Evolutionary conservation across 2,888 invertebrate genomes (phyloP).

Genomic region (Quadroppia sp.): DNA sequence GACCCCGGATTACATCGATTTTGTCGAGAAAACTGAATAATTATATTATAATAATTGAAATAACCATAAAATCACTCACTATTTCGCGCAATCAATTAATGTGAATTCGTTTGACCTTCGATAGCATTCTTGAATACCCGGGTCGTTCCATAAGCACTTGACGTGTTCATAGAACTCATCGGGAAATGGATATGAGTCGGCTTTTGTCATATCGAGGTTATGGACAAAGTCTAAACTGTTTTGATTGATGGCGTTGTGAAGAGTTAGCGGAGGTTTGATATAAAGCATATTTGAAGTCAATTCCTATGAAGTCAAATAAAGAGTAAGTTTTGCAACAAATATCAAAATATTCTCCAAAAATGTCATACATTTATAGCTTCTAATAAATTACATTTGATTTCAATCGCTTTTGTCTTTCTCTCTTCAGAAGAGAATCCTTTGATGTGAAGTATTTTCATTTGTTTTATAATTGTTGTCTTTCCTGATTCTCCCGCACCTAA

Average conservation of each 20-base stretch:
- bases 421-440: slow-evolving; percentile 72
- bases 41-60: background rate
- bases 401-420: slow-evolving; percentile 62
- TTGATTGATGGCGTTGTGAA: slow-evolving; percentile 55
- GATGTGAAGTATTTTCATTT: slow-evolving; percentile 78
- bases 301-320: slow-evolving; percentile 50
- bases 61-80: slow-evolving; percentile 61
- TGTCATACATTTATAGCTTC: slow-evolving; percentile 64
- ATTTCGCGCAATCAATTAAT: slow-evolving; percentile 73
- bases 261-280: slow-evolving; percentile 50
- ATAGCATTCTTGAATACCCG: slow-evolving; percentile 66
- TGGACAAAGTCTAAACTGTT: slow-evolving; percentile 54
- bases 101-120: slow-evolving; percentile 70
- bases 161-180: slow-evolving; percentile 71
- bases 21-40: slow-evolving; percentile 67
- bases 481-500: slow-evolving; percentile 71
- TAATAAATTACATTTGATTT: slow-evolving; percentile 68
- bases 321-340: background rate
- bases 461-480: slow-evolving; percentile 78
- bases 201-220: slow-evolving; percentile 45
- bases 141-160: slow-evolving; percentile 65
- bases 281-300: slow-evolving; percentile 52
- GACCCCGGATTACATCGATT: slow-evolving; percentile 62
- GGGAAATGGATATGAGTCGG: slow-evolving; percentile 44
- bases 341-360: background rate